These are phyloP conservation scores for Prietella phreatophila DNA, from an alignment of 2,113 vertebrate species.

Conservation along the genomic window DNA sequence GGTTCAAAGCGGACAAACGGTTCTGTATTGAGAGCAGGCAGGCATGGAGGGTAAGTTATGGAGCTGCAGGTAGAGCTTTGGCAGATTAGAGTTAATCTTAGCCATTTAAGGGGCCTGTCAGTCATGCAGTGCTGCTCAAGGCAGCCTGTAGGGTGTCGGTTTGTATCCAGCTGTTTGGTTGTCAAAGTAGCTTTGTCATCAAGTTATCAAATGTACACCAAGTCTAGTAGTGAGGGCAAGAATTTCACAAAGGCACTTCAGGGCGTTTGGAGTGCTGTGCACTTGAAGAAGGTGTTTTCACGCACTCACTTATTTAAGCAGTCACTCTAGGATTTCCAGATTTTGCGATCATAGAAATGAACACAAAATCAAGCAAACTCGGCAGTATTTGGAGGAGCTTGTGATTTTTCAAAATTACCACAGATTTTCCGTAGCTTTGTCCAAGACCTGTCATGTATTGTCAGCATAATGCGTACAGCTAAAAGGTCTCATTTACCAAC, in stretches of 20 bases:
- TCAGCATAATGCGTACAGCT: too few species aligned
- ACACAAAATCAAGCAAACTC: too few species aligned
- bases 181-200: constrained; percentile 43
- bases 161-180: constrained; percentile 11
- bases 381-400: too few species aligned
- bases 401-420: too few species aligned
- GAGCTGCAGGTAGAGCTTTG: constrained; percentile 39
- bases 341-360: neutral
- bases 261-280: neutral
- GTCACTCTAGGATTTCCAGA: too few species aligned
- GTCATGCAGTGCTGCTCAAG: constrained; percentile 24
- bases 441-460: too few species aligned
- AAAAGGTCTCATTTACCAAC: too few species aligned
- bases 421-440: too few species aligned
- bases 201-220: constrained; percentile 38
- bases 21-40: constrained; percentile 2
- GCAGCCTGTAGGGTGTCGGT: constrained; percentile 14
- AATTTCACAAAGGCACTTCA: constrained; percentile 3
- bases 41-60: constrained; percentile 22
- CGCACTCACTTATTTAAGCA: neutral
- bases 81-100: constrained; percentile 46
- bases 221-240: neutral
- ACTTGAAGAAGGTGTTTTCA: neutral
- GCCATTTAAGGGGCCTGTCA: constrained; percentile 46
- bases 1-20: constrained; percentile 21